Evolutionary conservation across 2,888 invertebrate species (phyloP).

Genomic region (Luffia ferchaultella): DNA sequence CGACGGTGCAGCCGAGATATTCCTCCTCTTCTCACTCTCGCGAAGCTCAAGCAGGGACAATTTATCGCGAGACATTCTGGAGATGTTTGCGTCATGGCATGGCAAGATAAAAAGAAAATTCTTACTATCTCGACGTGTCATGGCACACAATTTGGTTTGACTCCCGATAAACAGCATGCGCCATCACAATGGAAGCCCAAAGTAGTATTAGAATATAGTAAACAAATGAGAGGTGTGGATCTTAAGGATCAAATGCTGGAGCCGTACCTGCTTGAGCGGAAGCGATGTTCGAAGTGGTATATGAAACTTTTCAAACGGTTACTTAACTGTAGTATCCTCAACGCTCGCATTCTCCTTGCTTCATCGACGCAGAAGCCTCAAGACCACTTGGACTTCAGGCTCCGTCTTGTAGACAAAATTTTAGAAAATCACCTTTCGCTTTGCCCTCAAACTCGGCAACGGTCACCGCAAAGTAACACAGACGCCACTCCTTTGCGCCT

Average conservation of each 20-base stretch:
- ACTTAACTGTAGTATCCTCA: slow-evolving; percentile 7
- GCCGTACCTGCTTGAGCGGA: slow-evolving; percentile 7
- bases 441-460: too few species aligned
- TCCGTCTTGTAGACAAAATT: background rate
- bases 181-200: slow-evolving; percentile 3
- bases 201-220: slow-evolving; percentile 8
- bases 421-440: background rate
- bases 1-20: slow-evolving; percentile 15
- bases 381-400: background rate
- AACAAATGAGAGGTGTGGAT: slow-evolving; percentile 9
- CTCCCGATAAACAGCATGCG: background rate
- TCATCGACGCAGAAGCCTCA: background rate
- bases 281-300: slow-evolving; percentile 7
- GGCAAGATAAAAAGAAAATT: slow-evolving; percentile 6
- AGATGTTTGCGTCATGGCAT: slow-evolving; percentile 3
- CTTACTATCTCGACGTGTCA: slow-evolving; percentile 9
- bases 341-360: background rate
- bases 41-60: background rate
- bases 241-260: slow-evolving; percentile 10
- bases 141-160: background rate
- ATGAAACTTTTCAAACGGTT: slow-evolving; percentile 9
- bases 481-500: too few species aligned
- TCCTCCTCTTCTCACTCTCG: slow-evolving; percentile 6
- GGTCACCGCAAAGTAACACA: too few species aligned
- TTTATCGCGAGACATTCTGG: slow-evolving; percentile 5